Evolutionary conservation across 2,888 invertebrate genomes (phyloP).

Genomic region (Congeria kusceri): DNA sequence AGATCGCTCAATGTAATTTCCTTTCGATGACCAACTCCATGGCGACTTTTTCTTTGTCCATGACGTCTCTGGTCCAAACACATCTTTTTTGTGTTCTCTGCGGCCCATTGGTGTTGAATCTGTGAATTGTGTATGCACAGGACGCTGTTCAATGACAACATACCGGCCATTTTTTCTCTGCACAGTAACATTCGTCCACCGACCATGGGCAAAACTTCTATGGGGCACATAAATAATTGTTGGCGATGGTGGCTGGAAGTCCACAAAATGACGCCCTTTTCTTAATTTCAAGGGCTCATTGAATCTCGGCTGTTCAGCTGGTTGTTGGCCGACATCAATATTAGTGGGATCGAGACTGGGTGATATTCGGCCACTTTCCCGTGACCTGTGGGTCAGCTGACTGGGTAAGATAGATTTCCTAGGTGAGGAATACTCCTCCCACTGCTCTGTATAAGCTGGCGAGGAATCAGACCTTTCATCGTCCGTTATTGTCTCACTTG

Average conservation of each 20-base stretch:
- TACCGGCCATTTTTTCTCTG: constrained; percentile 75
- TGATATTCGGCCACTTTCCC: constrained; percentile 58
- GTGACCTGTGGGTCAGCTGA: constrained; percentile 43
- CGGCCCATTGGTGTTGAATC: constrained; percentile 21
- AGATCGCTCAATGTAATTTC: constrained; percentile 64
- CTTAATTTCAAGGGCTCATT: constrained; percentile 55
- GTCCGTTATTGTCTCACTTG: constrained; percentile 8
- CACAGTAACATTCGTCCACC: constrained; percentile 70
- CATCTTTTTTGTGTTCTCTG: constrained; percentile 28
- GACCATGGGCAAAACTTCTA: constrained; percentile 58
- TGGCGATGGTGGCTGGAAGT: constrained; percentile 59
- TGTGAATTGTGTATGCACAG: constrained; percentile 68
- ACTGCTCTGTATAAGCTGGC: constrained; percentile 42
- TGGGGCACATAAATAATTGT: constrained; percentile 71
- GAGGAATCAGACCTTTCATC: constrained; percentile 25
- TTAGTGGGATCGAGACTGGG: constrained; percentile 42
- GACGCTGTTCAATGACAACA: constrained; percentile 76
- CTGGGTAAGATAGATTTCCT: constrained; percentile 30
- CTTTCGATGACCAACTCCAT: constrained; percentile 69
- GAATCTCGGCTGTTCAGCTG: constrained; percentile 51
- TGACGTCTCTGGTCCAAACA: constrained; percentile 48
- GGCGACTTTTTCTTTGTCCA: constrained; percentile 64
- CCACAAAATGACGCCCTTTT: constrained; percentile 60
- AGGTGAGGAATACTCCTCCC: constrained; percentile 52
- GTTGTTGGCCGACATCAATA: constrained; percentile 52